Evolutionary conservation across 1,140 invertebrate species (phyloP).

Genomic region (Batillaria attramentaria): DNA sequence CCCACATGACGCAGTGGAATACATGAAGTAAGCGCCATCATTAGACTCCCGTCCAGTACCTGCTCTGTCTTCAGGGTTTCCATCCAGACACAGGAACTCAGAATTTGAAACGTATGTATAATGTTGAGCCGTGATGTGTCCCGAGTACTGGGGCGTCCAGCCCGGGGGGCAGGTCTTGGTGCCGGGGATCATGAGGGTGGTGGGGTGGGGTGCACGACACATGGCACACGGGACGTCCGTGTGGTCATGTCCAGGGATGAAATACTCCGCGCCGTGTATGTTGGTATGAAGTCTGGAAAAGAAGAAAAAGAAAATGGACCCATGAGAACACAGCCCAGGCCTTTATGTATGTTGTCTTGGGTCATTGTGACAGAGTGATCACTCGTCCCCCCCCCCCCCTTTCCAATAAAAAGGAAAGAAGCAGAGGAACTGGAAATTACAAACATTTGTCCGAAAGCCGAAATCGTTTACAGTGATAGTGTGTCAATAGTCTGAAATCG

Average conservation of each 20-base stretch:
- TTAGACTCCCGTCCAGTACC: conserved; percentile 25
- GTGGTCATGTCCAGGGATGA: conserved; percentile 8
- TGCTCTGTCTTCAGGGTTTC: conserved; percentile 30
- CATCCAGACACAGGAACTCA: conserved; percentile 49
- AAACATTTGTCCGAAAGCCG: too few relatives aligned
- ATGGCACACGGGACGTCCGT: conserved; percentile 10
- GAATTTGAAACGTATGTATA: neutral
- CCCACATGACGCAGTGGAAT: conserved; percentile 40
- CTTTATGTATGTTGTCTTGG: too few relatives aligned
- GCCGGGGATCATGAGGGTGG: conserved; percentile 20
- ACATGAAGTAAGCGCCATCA: conserved; percentile 44
- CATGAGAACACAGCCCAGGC: too few relatives aligned
- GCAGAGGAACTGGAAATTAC: too few relatives aligned
- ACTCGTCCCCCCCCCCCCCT: too few relatives aligned
- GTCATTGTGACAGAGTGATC: too few relatives aligned
- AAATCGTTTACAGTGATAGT: too few relatives aligned
- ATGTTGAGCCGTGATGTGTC: neutral
- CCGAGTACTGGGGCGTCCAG: conserved; percentile 15
- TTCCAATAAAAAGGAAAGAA: too few relatives aligned
- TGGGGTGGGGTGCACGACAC: neutral
- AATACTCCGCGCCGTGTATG: conserved; percentile 7
- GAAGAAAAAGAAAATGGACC: too few relatives aligned
- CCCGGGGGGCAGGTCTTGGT: conserved; percentile 2
- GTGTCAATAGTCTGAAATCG: too few relatives aligned
- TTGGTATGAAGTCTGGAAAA: too few relatives aligned